Conservation (phyloP, 2,113 vertebrate genomes). For the Cyprinus carpio region DNA sequence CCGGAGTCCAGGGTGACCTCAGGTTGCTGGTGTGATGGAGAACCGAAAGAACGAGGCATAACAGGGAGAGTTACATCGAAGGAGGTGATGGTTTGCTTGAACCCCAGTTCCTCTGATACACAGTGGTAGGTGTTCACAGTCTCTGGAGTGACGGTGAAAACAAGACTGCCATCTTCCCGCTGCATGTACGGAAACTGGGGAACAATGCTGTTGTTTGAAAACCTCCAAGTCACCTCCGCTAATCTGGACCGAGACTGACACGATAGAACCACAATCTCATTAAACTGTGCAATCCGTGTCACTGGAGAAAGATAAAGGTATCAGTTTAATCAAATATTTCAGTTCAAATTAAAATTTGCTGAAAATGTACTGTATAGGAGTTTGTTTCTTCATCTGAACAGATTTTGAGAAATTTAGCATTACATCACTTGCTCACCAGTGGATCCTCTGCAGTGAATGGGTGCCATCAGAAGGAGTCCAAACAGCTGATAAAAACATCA, state of each 20-base stretch:
- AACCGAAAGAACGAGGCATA: neutral
- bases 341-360: no score
- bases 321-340: neutral
- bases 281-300: accelerated
- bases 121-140: conserved; percentile 61
- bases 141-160: conserved; percentile 42
- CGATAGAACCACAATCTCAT: conserved; percentile 44
- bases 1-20: neutral
- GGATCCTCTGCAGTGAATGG: no score
- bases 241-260: conserved; percentile 62
- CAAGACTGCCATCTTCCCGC: conserved; percentile 52
- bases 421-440: no score
- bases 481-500: no score
- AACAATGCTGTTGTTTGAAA: neutral
- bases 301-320: conserved; percentile 44
- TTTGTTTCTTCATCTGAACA: no score
- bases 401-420: no score
- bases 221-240: conserved; percentile 63
- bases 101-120: conserved; percentile 57
- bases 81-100: conserved; percentile 34
- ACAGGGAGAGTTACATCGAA: conserved; percentile 16
- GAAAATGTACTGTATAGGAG: no score
- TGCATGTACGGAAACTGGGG: conserved; percentile 48
- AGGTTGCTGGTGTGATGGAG: neutral
- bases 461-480: no score